Evolutionary conservation across 1,140 invertebrate species (phyloP).

Genomic region (Amphibalanus amphitrite): DNA sequence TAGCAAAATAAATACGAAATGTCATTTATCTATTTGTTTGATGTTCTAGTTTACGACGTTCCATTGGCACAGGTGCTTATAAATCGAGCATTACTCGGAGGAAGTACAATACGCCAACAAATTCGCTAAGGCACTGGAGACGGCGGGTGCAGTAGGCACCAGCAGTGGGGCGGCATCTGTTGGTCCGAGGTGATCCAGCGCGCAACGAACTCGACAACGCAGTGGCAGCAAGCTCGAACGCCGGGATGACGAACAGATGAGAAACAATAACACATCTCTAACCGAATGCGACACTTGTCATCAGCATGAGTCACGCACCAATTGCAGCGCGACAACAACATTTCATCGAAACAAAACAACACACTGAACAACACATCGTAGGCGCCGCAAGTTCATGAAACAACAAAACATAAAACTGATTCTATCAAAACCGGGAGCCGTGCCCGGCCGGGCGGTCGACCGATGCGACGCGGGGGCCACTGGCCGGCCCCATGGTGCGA

Average conservation of each 20-base stretch:
- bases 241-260: background rate
- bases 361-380: background rate
- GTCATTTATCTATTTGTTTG: conserved; percentile 1
- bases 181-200: background rate
- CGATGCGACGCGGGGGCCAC: no score
- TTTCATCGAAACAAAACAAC: background rate
- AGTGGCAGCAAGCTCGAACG: background rate
- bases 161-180: background rate
- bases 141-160: background rate
- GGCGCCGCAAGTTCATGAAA: background rate
- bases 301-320: no score
- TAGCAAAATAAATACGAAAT: conserved; percentile 2
- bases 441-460: background rate
- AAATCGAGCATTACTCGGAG: background rate
- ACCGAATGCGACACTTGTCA: background rate
- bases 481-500: background rate
- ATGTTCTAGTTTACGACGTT: background rate
- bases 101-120: background rate
- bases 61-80: background rate
- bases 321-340: background rate
- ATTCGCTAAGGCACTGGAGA: background rate
- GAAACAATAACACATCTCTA: background rate
- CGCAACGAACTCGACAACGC: background rate
- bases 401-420: background rate
- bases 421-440: background rate